Evolutionary conservation across 2,797 vertebrate genomes (phyloP), one percentile per base, ranked within the genome.

Genomic region (Micrastur ruficollis): DNA sequence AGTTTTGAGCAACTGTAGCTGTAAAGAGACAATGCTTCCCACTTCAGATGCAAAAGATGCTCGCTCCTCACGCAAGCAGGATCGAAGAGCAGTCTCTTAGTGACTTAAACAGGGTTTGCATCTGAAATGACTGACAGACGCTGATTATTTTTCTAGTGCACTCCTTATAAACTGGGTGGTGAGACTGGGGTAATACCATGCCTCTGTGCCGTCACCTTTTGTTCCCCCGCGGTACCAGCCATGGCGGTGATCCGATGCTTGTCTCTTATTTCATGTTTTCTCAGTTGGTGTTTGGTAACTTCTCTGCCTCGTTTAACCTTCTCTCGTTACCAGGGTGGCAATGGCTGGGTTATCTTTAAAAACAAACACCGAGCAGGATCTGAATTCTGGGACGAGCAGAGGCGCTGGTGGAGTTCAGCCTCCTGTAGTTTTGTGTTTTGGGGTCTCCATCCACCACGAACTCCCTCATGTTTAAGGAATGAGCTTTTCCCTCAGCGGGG

Each of bases 241-340:
- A 5, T 19, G 29, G 38, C 3, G 4, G 32, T 14, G 12, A 52
- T 31, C 81, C 9, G 10, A 21, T 78, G 68, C 86, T 62, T 15
- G 74, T 20, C 92, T 96, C 92, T 72, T 15, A 8, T 95, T 94
- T 93, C 88, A 8, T 89, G 88, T 87, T 87, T 66, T 84, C 70
- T 73, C 95, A 93, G 92, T 81, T 94, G 93, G 85, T 85, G 93
- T 96, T 96, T 72, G 82, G 87, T 93, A 40, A 70, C 92, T 94
- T 21, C 44, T 68, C 67, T 5, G 36, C 76, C 55, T 95, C 46
- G 1, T 82, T 47, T 81, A 70, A 75, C 88, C 94, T 86, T 82
- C 94, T 85, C 89, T 31, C 3, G 14, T 93, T 85, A 52, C 93
- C 8, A 0, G 40, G 25, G 7, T 56, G 88, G 70, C 63, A 22